Conservation (phyloP, 1,140 invertebrate genomes). For the Musca vetustissima region DNA sequence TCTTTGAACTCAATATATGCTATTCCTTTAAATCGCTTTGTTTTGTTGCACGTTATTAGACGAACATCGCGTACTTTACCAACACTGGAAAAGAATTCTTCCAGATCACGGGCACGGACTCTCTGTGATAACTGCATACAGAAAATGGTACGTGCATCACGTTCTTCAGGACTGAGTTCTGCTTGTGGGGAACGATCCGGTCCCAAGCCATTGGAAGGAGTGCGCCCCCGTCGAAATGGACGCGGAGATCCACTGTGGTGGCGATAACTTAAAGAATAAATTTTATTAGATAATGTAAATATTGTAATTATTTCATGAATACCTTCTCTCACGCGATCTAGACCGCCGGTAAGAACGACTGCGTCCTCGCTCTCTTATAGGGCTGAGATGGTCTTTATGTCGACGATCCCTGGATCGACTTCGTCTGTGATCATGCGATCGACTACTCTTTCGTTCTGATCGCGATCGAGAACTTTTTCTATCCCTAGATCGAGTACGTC, state of each 20-base stretch:
- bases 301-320: conserved; percentile 27
- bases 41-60: conserved; percentile 99
- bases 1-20: conserved; percentile 99
- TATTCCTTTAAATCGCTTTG: conserved; percentile 97
- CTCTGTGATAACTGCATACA: conserved; percentile 95
- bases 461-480: conserved; percentile 39
- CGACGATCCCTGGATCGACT: conserved; percentile 36
- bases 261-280: conserved; percentile 40
- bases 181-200: conserved; percentile 57
- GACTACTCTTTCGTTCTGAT: conserved; percentile 38
- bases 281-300: not conserved
- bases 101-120: conserved; percentile 92
- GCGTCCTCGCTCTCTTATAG: conserved; percentile 38
- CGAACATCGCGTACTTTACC: conserved; percentile 98
- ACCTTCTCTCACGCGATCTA: conserved; percentile 48
- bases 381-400: conserved; percentile 28
- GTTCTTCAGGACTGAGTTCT: conserved; percentile 94
- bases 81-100: conserved; percentile 99
- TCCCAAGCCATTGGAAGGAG: conserved; percentile 51
- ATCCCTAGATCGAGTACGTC: conserved; percentile 59
- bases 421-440: conserved; percentile 42
- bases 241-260: conserved; percentile 47
- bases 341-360: conserved; percentile 44
- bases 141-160: conserved; percentile 97
- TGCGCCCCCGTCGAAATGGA: conserved; percentile 37